phyloP scores from a whole-genome alignment of 2,113 vertebrate genomes.

The Cryptotis parvus region DNA sequence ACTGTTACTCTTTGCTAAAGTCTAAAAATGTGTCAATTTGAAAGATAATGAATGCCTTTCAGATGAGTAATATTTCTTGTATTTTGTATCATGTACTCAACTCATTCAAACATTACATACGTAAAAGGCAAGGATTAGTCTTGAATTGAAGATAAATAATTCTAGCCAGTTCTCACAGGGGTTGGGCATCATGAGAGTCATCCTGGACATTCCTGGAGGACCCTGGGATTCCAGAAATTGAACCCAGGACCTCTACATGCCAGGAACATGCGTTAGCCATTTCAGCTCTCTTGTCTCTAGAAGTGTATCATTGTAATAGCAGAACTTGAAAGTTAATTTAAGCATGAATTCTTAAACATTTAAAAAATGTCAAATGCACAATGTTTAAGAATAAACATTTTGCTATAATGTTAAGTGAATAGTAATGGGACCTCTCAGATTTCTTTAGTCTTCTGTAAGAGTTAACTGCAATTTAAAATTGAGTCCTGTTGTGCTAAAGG shows the following conservation, averaged over 20 bases:
- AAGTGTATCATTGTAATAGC: neutral
- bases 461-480: slow-evolving; percentile 43
- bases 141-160: slow-evolving; percentile 7
- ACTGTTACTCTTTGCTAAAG: slow-evolving; percentile 25
- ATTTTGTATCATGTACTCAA: neutral
- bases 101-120: neutral
- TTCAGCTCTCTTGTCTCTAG: no score
- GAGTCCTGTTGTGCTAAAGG: neutral
- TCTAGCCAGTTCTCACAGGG: no score
- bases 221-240: no score
- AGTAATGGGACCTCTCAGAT: neutral
- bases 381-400: slow-evolving; percentile 52
- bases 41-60: slow-evolving; percentile 40
- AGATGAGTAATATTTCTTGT: slow-evolving; percentile 41
- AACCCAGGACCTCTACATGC: no score
- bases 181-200: no score
- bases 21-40: slow-evolving; percentile 26
- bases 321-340: slow-evolving; percentile 19
- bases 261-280: no score
- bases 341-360: slow-evolving; percentile 13
- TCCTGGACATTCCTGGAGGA: no score
- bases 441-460: slow-evolving; percentile 33
- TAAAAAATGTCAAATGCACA: slow-evolving; percentile 2
- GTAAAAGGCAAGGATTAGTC: slow-evolving; percentile 43
- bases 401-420: slow-evolving; percentile 8